phyloP scores from a whole-genome alignment of 2,797 vertebrate genomes.

The Trichosurus vulpecula region DNA sequence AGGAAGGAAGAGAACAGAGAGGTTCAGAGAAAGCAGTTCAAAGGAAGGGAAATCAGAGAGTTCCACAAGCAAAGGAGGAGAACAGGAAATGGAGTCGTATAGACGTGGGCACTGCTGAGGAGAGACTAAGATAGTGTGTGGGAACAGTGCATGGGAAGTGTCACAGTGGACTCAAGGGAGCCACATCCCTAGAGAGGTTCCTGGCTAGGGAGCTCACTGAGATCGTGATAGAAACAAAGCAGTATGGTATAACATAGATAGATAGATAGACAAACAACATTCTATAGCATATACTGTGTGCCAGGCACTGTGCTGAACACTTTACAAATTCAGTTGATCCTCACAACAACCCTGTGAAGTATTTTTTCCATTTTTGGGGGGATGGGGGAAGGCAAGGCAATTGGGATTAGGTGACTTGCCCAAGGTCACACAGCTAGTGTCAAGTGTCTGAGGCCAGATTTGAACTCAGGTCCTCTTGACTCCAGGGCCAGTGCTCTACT shows the following conservation, averaged over 20 bases:
- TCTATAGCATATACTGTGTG: constrained; percentile 5
- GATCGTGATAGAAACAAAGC: background rate
- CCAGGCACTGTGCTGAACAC: background rate
- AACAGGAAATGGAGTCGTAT: background rate
- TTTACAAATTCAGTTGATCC: background rate
- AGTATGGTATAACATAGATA: background rate
- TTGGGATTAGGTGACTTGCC: too few species aligned
- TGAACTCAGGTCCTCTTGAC: too few species aligned
- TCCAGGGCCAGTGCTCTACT: too few species aligned
- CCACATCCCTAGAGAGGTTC: background rate
- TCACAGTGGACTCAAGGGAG: background rate
- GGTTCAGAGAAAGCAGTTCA: background rate
- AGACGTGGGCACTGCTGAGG: background rate
- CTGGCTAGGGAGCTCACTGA: background rate
- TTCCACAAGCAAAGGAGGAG: background rate
- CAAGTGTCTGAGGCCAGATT: too few species aligned
- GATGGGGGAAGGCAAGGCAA: too few species aligned
- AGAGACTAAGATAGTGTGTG: too few species aligned
- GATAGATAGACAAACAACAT: background rate
- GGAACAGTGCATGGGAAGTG: background rate
- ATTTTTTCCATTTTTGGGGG: too few species aligned
- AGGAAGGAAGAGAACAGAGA: background rate
- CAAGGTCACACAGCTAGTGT: too few species aligned
- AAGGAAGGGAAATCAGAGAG: background rate
- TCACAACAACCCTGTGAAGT: background rate